Base-by-base conservation (phyloP, 2,113 vertebrate species). In the Corydoras sp. region DNA sequence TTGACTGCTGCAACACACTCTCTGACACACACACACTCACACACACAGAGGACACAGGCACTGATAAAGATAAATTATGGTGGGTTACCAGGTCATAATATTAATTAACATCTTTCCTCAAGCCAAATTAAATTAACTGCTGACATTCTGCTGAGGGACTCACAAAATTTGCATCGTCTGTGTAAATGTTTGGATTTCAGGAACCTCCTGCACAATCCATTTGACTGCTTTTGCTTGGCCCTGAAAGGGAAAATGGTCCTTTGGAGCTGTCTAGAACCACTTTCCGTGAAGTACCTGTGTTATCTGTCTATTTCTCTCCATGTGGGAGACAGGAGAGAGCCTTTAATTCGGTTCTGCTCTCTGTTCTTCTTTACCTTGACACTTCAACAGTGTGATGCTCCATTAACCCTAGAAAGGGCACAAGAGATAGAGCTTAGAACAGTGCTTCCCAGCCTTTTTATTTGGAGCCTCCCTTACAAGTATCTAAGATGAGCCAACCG, bases 41-140 rank as follows among this genome's bases (percentile, higher is more conserved):
- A 62, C 9, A 29, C 53, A 43, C 18, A 61, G 56, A 24, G 63
- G 30, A 15, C 4, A 43, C 18, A 29, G 15, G 35, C 15, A 31
- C 18, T 18, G 58, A 58, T 49, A 56, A 64, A 65, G 55, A 73
- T 60, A 61, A 73, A 73, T 73, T 43, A 73, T 49, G 55, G 32
- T 73, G 6, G 48, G 29, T 15, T 24, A 60, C 55, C 14, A 29
- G 63, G 71, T 61, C 64, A 61, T 48, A 50, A 29, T 55, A 68
- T 67, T 62, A 61, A 73, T 73, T 62, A 73, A 31, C 51, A 53
- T 43, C 43, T 58, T 73, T 43, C 10, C 30, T 54, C 49, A 59
- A 60, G 30, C 64, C 49, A 73, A 15, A 55, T 67, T 54, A 50
- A 60, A 53, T 11, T 35, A 55, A 63, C n/a, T 48, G 15, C 10